phyloP scores from a whole-genome alignment of 2,113 vertebrate species.

The Myrmophylax atrothorax region DNA sequence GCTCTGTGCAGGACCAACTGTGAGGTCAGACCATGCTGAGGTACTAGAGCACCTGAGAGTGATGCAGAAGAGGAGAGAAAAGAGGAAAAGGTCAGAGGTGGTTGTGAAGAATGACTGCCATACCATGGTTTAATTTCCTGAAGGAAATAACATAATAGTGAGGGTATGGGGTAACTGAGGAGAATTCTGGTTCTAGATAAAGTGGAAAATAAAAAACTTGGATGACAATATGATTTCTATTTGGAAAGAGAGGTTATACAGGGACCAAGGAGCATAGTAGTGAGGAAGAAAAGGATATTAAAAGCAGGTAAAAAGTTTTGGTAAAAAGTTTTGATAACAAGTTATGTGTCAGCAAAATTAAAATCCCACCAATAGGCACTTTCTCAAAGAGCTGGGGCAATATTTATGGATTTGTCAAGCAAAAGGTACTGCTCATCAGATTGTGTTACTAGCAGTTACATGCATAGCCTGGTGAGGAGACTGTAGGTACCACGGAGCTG shows the following conservation, averaged over 20 bases:
- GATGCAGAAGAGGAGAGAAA: neutral
- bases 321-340: neutral
- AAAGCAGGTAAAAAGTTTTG: too few relatives aligned
- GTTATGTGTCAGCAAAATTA: neutral
- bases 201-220: neutral
- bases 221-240: neutral
- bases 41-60: neutral
- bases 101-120: neutral
- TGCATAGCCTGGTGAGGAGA: neutral
- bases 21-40: neutral
- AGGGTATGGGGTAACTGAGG: neutral
- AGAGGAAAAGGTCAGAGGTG: neutral
- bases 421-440: neutral
- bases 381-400: neutral
- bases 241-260: neutral
- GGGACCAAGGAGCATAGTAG: neutral
- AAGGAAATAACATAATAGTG: neutral
- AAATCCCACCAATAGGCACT: neutral
- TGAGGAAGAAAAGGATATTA: neutral
- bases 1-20: neutral
- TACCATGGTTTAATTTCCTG: neutral
- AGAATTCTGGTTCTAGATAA: neutral
- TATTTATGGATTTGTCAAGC: neutral
- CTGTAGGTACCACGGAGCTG: neutral
- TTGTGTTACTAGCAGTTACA: accelerated